phyloP scores from a whole-genome alignment of 1,140 invertebrate species.

The Zaprionus inermis region DNA sequence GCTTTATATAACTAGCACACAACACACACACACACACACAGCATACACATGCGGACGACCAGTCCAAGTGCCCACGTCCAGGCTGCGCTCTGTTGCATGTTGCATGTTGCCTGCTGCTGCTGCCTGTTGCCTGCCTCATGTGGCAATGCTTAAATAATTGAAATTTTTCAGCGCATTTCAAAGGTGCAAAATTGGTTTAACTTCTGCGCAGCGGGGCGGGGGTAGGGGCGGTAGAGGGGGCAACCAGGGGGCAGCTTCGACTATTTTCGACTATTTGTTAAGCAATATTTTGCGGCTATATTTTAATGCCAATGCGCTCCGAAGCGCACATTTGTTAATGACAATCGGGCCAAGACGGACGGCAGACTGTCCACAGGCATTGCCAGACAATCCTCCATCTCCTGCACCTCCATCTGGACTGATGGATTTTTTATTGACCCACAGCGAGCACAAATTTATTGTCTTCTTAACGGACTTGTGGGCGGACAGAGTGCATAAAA shows the following conservation, averaged over 20 bases:
- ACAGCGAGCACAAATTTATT: slow-evolving; percentile 23
- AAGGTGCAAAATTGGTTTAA: slow-evolving; percentile 63
- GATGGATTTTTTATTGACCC: slow-evolving; percentile 24
- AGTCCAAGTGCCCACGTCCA: slow-evolving; percentile 28
- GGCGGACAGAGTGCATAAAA: not conserved
- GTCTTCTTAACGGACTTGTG: slow-evolving; percentile 5
- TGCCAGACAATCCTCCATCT: not conserved
- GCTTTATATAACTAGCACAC: slow-evolving; percentile 77
- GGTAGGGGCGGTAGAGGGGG: not conserved
- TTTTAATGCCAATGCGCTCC: slow-evolving; percentile 31
- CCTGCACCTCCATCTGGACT: not conserved
- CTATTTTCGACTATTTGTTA: slow-evolving; percentile 42
- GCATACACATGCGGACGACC: slow-evolving; percentile 31
- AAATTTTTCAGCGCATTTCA: slow-evolving; percentile 59
- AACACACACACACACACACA: slow-evolving; percentile 52
- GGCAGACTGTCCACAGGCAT: not conserved
- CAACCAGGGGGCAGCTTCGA: not conserved
- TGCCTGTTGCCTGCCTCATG: slow-evolving; percentile 11
- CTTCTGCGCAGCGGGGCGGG: not conserved
- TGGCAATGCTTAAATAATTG: slow-evolving; percentile 64
- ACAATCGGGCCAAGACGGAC: slow-evolving; percentile 38
- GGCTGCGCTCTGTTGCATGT: slow-evolving; percentile 28
- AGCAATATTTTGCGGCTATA: slow-evolving; percentile 37
- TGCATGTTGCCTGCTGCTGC: slow-evolving; percentile 11
- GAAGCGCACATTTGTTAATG: slow-evolving; percentile 50